Evolutionary conservation across 2,113 vertebrate species (phyloP), one percentile per base, ranked within the genome.

Genomic region (Nematolebias whitei): DNA sequence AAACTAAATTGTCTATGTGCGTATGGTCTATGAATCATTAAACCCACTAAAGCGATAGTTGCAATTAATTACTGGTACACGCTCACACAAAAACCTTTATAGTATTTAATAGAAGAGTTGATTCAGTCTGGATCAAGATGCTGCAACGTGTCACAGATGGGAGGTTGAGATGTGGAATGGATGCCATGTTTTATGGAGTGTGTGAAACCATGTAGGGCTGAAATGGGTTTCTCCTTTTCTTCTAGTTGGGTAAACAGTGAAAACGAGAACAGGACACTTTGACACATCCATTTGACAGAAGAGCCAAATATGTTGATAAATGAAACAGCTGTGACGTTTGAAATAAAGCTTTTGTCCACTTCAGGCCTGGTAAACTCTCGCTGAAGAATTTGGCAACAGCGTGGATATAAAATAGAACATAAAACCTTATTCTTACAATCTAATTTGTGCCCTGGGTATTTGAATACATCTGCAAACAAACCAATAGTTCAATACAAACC

Each of bases 111-210:
- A 5, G 68, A 44, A 70, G 55, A 9, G 22, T 51, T 65, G 24
- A 62, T 67, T 69, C 53, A 40, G 59, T 65, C 52, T 19, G 53
- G 38, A 44, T 41, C 62, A 72, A 70, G 67, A 84, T 77, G 74
- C 41, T 24, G 67, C 70, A 57, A 65, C 5, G 49, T 69, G 77
- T 72, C 67, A 16, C 24, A 67, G 76, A 84, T 29, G 24, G 29
- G n/a, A n/a, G 54, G 23, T 53, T 69, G 78, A 67, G 73, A 66
- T 4, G n/a, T 63, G 52, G 60, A 10, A 40, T 62, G 9, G 54
- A 48, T 35, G 47, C 41, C 1, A 51, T 5, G 41, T 39, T 49
- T 64, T 49, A n/a, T 22, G 23, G 26, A 47, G 53, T 60, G 49
- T 23, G 50, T 50, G 24, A 52, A 49, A 49, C 56, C 58, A 29